Evolutionary conservation across 2,113 vertebrate genomes (phyloP), one percentile per base, ranked within the genome.

Genomic region (Ctenomys sociabilis): DNA sequence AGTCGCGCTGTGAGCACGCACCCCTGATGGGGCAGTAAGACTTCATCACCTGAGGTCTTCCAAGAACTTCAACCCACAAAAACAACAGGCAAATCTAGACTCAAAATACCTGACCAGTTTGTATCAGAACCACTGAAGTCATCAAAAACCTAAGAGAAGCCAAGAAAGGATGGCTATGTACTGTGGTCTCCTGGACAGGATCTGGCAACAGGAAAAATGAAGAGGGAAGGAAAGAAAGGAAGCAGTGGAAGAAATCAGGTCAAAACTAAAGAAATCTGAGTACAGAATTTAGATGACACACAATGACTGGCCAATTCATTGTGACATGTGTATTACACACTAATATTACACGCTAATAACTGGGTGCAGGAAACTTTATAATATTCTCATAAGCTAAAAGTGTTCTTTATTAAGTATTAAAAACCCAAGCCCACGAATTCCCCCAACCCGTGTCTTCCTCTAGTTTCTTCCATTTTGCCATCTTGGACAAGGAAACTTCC

Each of bases 351-450:
- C 22, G 43, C 57, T 43, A 93, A 80, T 1, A 7, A 57, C 40
- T 40, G n/a, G 61, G 45, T 75, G 2, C 11, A 78, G 73, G 14
- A 45, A 37, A 35, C 19, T 43, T 52, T 72, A 0, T 35, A 40
- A 64, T 88, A 40, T 61, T 85, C 61, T 93, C 84, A 14, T 11
- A 91, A 77, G 54, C n/a, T 73, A 70, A 64, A 64, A 72, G 43
- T 64, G 77, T 89, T 57, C 66, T 86, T 80, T 70, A 57, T 49
- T 81, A 85, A 92, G 11, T 81, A 86, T 80, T 86, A 43, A 87
- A 64, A 24, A 52, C 26, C 13, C 5, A n/a, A 10, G 30, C 52
- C 9, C 49, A 32, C 40, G 52, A 17, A 80, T 54, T n/a, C 40
- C 28, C 37, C n/a, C 21, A 37, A 86, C 10, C 43, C 40, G 24